Base-by-base conservation (phyloP, 2,797 vertebrate genomes). In the Enteromius viviparus region DNA sequence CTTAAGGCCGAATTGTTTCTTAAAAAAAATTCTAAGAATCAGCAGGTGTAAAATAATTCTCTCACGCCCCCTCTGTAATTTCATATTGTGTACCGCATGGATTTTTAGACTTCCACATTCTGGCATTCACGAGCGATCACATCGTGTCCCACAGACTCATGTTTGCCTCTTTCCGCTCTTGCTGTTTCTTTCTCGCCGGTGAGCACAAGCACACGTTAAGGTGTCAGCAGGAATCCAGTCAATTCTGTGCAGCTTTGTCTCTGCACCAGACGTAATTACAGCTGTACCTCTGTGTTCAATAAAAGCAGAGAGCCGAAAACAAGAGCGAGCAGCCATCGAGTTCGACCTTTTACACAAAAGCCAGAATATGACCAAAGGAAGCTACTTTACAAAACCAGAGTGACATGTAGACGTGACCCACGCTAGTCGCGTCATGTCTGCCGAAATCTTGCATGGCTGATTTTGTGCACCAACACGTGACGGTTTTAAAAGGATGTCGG, bases 311-410 rank as follows among this genome's bases (percentile, higher is more conserved):
- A 89, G 88, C 78, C 83, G 83, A 81, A 89, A 91, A 89, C 90
- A 87, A 86, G 86, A 82, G 66, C 66, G 40, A 81, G 88, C 88
- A 90, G 87, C 86, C 87, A 86, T 84, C 84, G 75, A 9, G 84
- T 75, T 82, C 72, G 68, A 93, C 89, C 90, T 91, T 92, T 91
- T 80, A 70, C 87, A 91, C 89, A 88, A 90, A 94, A 91, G 90
- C 83, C 86, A 84, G 86, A 55, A 51, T 86, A 90, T 86, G 80
- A 87, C 42, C 42, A 75, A 47, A 88, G 83, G 76, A 85, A 76
- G 87, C 79, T 85, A 88, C 78, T 88, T 87, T 90, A 83, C 87
- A 37, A 88, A 89, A 81, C 60, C 53, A 86, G 87, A 83, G 68
- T 12, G 53, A 40, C 81, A 84, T 86, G 79, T 60, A 87, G 88